These are phyloP conservation scores for Caerostris extrusa DNA, from an alignment of 1,140 invertebrate species.

Conservation along the genomic window DNA sequence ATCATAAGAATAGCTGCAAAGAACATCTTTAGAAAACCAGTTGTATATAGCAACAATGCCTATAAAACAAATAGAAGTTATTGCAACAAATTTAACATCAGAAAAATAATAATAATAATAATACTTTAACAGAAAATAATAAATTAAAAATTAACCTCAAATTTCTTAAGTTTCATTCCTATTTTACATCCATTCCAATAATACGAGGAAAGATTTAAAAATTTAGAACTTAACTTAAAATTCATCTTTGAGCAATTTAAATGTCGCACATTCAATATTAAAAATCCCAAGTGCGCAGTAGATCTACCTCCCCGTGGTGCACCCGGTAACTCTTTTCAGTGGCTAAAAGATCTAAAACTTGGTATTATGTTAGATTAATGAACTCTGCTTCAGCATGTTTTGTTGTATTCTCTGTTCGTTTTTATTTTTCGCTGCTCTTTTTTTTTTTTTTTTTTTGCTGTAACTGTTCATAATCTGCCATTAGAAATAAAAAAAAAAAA, in stretches of 20 bases:
- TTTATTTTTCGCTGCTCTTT: neutral
- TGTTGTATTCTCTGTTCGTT: too few species aligned
- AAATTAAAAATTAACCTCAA: neutral
- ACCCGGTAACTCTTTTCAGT: too few species aligned
- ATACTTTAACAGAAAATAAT: neutral
- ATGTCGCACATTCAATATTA: neutral
- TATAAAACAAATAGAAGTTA: neutral
- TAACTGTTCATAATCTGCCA: too few species aligned
- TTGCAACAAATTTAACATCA: neutral
- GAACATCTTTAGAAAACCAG: constrained; percentile 11
- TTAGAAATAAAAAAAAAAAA: too few species aligned
- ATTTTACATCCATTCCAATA: neutral
- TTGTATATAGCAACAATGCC: constrained; percentile 20
- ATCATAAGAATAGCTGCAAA: neutral
- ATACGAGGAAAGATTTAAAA: neutral
- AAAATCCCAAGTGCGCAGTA: neutral
- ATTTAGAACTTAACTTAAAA: neutral
- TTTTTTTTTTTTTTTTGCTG: too few species aligned
- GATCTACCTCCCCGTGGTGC: neutral
- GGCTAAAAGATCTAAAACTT: too few species aligned
- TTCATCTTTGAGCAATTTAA: neutral
- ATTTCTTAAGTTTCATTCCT: neutral
- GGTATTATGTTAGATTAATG: too few species aligned
- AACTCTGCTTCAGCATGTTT: too few species aligned
- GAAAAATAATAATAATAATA: neutral